Base-by-base conservation (phyloP, 2,888 invertebrate species). In the Chironomus riparius region DNA sequence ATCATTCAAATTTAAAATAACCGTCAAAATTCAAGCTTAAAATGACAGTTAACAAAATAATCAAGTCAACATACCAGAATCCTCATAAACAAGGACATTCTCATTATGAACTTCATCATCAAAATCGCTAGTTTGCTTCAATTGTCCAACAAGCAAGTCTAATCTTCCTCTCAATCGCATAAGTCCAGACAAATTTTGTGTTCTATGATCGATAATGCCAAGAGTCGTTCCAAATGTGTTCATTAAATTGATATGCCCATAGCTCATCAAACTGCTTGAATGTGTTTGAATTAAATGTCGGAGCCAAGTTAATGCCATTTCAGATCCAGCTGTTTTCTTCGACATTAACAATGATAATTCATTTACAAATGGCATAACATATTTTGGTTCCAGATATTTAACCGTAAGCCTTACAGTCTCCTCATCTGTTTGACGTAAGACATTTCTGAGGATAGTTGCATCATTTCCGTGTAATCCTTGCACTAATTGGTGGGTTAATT, bases 391-490 rank as follows among this genome's bases (percentile, higher is more conserved):
- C 77, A 97, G 83, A 74, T 88, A 87, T 76, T 88, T 86, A 18
- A 95, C 86, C 0, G 97, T 95, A 78, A 91, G 89, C 62, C 85
- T 83, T 5, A 97, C 92, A 0, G 92, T 86, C 0, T 83, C 85
- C 21, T 88, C 86, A 76, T 93, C 90, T 70, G 87, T 87, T 70
- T 87, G 88, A 65, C 87, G 86, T 1, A 97, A 85, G 2, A 95
- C 95, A 75, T 88, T 89, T 78, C 88, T 86, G 47, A 97, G 84
- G 79, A 96, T 88, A 65, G 83, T 86, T 78, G 87, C 87, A 81
- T 97, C 95, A 80, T 91, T 91, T 80, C 95, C 96, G 80, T 93
- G 93, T 47, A 97, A 83, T 0, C 94, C 95, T 82, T 93, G 96
- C 76, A 94, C 86, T 7, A 97, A 83, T 7, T 96, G 85, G 78